Evolutionary conservation across 2,113 vertebrate species (phyloP).

Genomic region (Platycercus adscitus): DNA sequence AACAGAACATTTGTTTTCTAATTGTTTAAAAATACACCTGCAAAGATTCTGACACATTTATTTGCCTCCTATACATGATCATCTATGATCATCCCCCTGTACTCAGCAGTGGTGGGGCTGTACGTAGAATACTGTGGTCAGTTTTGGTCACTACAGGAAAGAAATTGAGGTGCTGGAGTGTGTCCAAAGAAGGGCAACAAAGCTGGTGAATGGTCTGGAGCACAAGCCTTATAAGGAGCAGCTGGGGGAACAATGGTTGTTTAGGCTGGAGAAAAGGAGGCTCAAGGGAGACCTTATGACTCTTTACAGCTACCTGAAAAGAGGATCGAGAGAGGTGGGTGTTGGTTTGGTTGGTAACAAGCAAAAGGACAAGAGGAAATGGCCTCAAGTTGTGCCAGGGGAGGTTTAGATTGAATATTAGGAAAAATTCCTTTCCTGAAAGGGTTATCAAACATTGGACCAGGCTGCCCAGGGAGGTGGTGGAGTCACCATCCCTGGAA

Average conservation of each 20-base stretch:
- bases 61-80: not conserved
- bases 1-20: not conserved
- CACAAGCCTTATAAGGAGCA: not conserved
- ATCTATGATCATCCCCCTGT: not conserved
- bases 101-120: not conserved
- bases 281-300: not conserved
- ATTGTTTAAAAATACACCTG: not conserved
- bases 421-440: not conserved
- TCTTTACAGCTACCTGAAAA: not conserved
- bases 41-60: not conserved
- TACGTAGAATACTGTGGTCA: not conserved
- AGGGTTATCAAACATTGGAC: not conserved
- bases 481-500: not conserved
- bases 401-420: not conserved
- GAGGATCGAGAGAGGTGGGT: not conserved
- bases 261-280: not conserved
- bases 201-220: not conserved
- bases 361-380: not conserved
- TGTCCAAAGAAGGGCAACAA: not conserved
- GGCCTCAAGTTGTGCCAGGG: not conserved
- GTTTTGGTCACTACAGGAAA: not conserved
- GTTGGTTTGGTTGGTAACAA: not conserved
- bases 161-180: not conserved
- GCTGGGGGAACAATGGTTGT: not conserved
- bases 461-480: not conserved